These are phyloP conservation scores for Loxodonta africana DNA, from an alignment of 2,113 vertebrate species.

Conservation along the genomic window DNA sequence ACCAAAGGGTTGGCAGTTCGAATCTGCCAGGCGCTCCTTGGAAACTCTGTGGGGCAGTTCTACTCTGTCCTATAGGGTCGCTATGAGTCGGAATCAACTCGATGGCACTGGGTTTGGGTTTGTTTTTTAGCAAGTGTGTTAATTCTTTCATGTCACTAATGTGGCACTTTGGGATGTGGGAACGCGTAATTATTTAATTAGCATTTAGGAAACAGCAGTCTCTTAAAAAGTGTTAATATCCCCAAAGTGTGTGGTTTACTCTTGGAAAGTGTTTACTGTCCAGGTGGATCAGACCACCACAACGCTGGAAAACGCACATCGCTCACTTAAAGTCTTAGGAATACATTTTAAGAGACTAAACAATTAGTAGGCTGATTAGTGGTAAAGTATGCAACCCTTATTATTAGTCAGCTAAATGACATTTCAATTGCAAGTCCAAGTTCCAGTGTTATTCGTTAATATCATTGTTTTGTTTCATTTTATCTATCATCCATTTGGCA, in stretches of 20 bases:
- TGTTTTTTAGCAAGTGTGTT: conserved; percentile 6
- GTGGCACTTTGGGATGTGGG: neutral
- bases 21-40: no score
- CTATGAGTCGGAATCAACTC: no score
- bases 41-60: no score
- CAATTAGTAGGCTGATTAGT: neutral
- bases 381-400: neutral
- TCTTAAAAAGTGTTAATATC: neutral
- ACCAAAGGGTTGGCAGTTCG: no score
- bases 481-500: neutral
- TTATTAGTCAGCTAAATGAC: conserved; percentile 27
- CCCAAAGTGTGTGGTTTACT: neutral
- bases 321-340: conserved; percentile 23
- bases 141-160: neutral
- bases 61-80: no score
- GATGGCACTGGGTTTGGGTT: no score
- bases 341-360: conserved; percentile 57
- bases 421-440: conserved; percentile 48
- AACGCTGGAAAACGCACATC: neutral
- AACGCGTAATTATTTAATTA: conserved; percentile 41
- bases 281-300: neutral
- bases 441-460: neutral
- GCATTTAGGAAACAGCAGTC: conserved; percentile 1
- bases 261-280: neutral
- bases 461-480: neutral